Base-by-base conservation (phyloP, 92 coral and sea anemone species). In the Zoanthus solanderi region DNA sequence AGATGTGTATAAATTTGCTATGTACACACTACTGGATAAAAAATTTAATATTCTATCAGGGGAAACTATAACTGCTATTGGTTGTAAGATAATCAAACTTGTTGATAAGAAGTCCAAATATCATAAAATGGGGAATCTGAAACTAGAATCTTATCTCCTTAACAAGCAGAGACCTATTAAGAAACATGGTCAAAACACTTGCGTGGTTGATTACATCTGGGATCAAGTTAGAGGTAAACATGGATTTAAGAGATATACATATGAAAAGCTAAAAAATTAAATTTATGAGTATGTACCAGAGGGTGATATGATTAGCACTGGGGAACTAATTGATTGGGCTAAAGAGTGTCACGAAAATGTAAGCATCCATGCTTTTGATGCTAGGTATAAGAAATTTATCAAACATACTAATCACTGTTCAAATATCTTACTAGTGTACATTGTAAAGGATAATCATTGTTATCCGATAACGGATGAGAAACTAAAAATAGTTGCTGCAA, bases 281-380 rank as follows among this genome's bases (percentile, higher is more conserved):
- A 69, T 88, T 28, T 84, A 91, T 10, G 13, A 45, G 4, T 85
- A 14, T 72, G 84, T 79, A 61, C 14, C 14, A 9, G 87, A 88
- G n/a, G 76, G 34, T 14, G 16, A 48, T 11, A 76, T 83, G 83
- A 78, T 91, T 1, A 88, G 87, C 23, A 91, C 92, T 0, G 31
- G 84, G 9, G 94, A 91, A 76, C 83, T 91, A 23, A 58, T 91
- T 23, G 71, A 73, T 34, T 91, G 92, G 92, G 91, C 92, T 0
- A 88, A 69, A 23, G 58, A 56, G 0, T 84, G 91, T 18, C 91
- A 91, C 60, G 2, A 23, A 0, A 87, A 91, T 52, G 72, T 91
- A 4, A 68, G 84, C 0, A 78, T 88, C 2, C 94, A 91, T 52
- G 89, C 94, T 0, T 91, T 77, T 29, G 94, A 91, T 46, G 5